A percentile compares a stretch with the other conserved stretches of the same genome.
Conservation (phyloP, 2,113 vertebrate genomes). For the Neolamprologus ventralis region DNA sequence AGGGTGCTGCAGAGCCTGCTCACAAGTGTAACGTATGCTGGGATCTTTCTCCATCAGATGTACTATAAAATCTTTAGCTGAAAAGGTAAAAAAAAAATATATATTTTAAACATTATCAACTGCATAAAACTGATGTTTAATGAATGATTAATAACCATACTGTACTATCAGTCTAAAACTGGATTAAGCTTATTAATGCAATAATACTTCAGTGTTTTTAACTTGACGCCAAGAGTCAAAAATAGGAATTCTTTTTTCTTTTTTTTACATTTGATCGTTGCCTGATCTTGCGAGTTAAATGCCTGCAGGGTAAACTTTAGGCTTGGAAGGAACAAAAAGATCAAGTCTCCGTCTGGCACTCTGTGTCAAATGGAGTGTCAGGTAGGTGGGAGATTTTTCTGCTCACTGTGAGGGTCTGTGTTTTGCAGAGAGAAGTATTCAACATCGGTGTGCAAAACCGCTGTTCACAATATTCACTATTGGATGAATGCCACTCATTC, state of each 20-base stretch:
- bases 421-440: neutral
- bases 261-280: neutral
- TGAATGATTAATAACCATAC: neutral
- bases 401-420: neutral
- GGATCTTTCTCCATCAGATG: constrained; percentile 96
- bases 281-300: neutral
- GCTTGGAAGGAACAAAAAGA: neutral
- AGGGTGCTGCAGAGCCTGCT: constrained; percentile 93
- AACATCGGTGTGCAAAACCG: neutral
- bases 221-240: neutral
- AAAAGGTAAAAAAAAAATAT: neutral
- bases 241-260: neutral
- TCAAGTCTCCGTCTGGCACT: neutral
- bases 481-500: neutral
- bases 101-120: neutral
- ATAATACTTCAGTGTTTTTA: neutral
- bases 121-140: neutral
- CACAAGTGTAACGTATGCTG: constrained; percentile 83
- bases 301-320: neutral
- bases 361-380: neutral
- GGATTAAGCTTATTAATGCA: neutral
- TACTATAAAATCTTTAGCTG: constrained; percentile 95
- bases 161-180: neutral
- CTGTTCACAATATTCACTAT: neutral
- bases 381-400: neutral